A percentile compares a stretch with the other conserved stretches of the same genome.
These are phyloP conservation scores for Acromyrmex heyeri DNA, from an alignment of 1,140 invertebrate species.

Conservation along the genomic window DNA sequence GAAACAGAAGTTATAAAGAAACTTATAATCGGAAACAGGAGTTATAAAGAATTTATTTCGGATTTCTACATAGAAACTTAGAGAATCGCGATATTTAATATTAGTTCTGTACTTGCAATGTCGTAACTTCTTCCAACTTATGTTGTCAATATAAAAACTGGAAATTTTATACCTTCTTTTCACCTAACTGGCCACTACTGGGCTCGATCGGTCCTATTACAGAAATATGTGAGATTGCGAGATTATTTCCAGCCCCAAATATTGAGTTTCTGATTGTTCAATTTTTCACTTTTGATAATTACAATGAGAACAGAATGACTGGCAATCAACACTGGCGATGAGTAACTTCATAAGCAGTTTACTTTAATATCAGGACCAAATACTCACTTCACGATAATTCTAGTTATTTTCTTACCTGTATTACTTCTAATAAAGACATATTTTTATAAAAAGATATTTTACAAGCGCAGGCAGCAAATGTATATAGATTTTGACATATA, in stretches of 20 bases:
- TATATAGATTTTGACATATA: slow-evolving; percentile 29
- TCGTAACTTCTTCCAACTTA: slow-evolving; percentile 58
- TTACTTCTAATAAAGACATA: slow-evolving; percentile 26
- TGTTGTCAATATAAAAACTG: slow-evolving; percentile 50
- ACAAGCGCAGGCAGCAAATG: slow-evolving; percentile 53
- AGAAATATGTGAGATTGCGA: slow-evolving; percentile 73
- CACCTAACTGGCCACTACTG: slow-evolving; percentile 66
- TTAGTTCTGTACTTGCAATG: slow-evolving; percentile 27
- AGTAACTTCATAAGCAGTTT: slow-evolving; percentile 44
- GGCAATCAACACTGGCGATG: slow-evolving; percentile 58
- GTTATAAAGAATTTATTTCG: not conserved
- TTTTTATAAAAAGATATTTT: slow-evolving; percentile 36
- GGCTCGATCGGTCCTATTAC: slow-evolving; percentile 68
- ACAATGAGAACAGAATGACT: slow-evolving; percentile 50
- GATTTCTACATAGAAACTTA: slow-evolving; percentile 15
- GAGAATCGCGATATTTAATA: not conserved
- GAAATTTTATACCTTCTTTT: slow-evolving; percentile 74
- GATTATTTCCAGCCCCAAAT: slow-evolving; percentile 63
- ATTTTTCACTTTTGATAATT: slow-evolving; percentile 36
- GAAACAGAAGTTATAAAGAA: too few species aligned
- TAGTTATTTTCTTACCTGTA: slow-evolving; percentile 53
- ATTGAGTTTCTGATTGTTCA: slow-evolving; percentile 56
- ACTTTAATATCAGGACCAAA: slow-evolving; percentile 36
- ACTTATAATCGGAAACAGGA: not conserved
- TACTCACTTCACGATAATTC: slow-evolving; percentile 37